Conservation (phyloP, 2,888 invertebrate species). For the Boloria selene region DNA sequence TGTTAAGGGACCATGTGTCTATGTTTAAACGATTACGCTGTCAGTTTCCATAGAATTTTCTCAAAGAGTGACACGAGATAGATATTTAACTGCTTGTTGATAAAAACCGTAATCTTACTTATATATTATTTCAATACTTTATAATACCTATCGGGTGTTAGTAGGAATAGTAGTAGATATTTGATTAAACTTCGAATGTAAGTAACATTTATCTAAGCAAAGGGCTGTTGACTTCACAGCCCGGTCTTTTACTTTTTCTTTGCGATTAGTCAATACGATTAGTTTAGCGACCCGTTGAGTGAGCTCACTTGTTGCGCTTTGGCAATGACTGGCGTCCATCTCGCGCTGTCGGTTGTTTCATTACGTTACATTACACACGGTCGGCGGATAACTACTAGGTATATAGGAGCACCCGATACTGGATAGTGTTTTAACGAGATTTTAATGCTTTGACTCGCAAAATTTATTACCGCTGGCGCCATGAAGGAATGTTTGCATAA, state of each 20-base stretch:
- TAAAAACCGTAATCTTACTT: conserved; percentile 5
- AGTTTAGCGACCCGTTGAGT: conserved; percentile 49
- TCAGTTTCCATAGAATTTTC: conserved; percentile 31
- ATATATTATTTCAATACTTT: too few relatives aligned
- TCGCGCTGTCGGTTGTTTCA: conserved; percentile 49
- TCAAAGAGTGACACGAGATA: conserved; percentile 24
- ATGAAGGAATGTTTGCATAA: conserved; percentile 49
- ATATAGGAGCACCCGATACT: conserved; percentile 50
- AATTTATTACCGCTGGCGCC: conserved; percentile 69
- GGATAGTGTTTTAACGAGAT: conserved; percentile 67
- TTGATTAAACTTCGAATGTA: neutral
- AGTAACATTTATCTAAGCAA: conserved; percentile 8
- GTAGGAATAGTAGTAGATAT: too few relatives aligned
- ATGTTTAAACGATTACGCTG: conserved; percentile 37
- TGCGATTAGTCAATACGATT: conserved; percentile 37
- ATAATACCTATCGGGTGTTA: too few relatives aligned
- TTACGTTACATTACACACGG: conserved; percentile 53
- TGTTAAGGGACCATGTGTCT: conserved; percentile 22
- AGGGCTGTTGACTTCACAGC: conserved; percentile 22
- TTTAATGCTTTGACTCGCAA: conserved; percentile 68
- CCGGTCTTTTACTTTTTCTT: conserved; percentile 27
- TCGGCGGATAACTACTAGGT: conserved; percentile 44
- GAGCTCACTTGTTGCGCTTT: conserved; percentile 62
- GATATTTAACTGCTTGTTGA: conserved; percentile 8
- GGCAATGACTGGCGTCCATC: conserved; percentile 49